These are phyloP conservation scores for Lethrus apterus DNA, from an alignment of 1,140 invertebrate species.

Conservation along the genomic window DNA sequence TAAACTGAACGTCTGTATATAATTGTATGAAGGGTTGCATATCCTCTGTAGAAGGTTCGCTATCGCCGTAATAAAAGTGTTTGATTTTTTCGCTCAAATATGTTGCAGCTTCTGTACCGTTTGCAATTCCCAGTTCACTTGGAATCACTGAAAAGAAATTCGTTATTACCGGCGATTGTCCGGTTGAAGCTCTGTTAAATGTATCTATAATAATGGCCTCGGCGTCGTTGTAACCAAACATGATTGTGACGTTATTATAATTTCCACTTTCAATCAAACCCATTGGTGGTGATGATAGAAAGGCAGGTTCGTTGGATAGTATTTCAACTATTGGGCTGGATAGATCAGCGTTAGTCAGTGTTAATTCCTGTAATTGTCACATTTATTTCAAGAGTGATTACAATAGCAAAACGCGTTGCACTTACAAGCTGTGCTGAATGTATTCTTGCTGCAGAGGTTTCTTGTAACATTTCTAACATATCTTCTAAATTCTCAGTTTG, in stretches of 20 bases:
- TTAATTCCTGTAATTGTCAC: too few species aligned
- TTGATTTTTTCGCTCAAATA: constrained; percentile 43
- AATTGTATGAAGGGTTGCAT: constrained; percentile 20
- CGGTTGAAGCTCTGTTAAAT: too few species aligned
- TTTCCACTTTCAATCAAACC: background rate
- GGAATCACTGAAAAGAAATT: constrained; percentile 31
- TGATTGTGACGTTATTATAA: constrained; percentile 6
- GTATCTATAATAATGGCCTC: constrained; percentile 3
- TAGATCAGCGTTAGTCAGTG: too few species aligned
- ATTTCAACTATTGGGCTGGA: constrained; percentile 2
- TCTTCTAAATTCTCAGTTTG: too few species aligned
- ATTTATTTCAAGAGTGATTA: too few species aligned
- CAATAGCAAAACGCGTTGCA: too few species aligned
- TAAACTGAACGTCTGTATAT: constrained; percentile 3
- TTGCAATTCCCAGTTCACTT: constrained; percentile 40
- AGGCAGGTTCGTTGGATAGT: background rate
- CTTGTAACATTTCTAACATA: too few species aligned
- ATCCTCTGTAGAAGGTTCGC: constrained; percentile 37
- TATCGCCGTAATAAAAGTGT: constrained; percentile 46
- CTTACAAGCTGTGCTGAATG: too few species aligned
- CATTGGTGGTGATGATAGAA: background rate
- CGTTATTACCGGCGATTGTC: constrained; percentile 22
- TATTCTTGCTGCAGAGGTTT: too few species aligned
- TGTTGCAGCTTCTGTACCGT: constrained; percentile 38
- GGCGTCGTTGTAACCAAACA: constrained; percentile 8